phyloP scores from a whole-genome alignment of 2,888 invertebrate species.

The Acronicta aceris region DNA sequence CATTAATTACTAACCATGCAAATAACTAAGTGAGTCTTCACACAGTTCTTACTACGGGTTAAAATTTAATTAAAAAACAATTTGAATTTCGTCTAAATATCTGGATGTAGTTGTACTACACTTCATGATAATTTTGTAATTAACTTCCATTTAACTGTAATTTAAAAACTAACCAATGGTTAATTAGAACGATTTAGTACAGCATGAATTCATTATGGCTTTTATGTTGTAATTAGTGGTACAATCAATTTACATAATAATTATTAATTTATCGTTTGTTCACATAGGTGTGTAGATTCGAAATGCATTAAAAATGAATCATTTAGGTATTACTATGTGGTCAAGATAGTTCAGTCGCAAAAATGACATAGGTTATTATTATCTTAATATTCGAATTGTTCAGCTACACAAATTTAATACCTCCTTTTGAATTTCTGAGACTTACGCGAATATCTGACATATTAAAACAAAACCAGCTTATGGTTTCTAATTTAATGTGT shows the following conservation, averaged over 20 bases:
- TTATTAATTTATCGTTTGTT: constrained; percentile 30
- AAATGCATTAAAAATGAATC: constrained; percentile 7
- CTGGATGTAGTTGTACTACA: too few relatives aligned
- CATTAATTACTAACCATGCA: constrained; percentile 15
- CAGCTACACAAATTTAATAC: too few relatives aligned
- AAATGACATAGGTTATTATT: too few relatives aligned
- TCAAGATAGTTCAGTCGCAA: too few relatives aligned
- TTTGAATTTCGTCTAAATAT: too few relatives aligned
- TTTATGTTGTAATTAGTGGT: constrained; percentile 34
- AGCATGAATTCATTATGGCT: constrained; percentile 20
- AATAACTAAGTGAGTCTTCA: background rate
- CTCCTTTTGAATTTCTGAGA: too few relatives aligned
- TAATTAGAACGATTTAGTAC: constrained; percentile 41
- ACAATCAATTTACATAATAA: constrained; percentile 43
- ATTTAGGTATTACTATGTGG: background rate
- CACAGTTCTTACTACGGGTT: background rate
- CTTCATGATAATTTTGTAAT: constrained; percentile 31
- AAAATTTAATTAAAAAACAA: constrained; percentile 21
- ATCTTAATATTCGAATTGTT: too few relatives aligned
- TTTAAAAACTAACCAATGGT: constrained; percentile 36
- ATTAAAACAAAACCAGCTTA: too few relatives aligned
- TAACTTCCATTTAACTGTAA: background rate
- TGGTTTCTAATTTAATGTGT: too few relatives aligned
- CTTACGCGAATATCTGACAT: too few relatives aligned
- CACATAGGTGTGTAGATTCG: constrained; percentile 1